Conservation (phyloP, 2,113 vertebrate species). For the Indicator indicator region DNA sequence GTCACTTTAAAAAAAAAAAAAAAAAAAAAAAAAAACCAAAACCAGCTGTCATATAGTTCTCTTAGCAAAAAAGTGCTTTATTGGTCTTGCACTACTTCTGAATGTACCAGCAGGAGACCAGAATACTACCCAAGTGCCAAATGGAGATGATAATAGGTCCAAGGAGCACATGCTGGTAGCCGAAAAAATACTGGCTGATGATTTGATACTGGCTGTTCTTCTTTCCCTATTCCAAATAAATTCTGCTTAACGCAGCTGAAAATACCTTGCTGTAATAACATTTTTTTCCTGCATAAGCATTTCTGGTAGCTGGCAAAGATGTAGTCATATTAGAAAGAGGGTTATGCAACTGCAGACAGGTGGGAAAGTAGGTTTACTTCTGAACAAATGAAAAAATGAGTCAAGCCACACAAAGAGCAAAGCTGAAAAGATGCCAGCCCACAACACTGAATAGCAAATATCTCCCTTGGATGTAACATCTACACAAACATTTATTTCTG, state of each 20-base stretch:
- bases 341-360: background rate
- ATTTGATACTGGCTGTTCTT: background rate
- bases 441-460: background rate
- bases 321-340: background rate
- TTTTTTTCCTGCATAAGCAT: background rate
- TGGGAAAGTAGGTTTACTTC: background rate
- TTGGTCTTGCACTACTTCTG: background rate
- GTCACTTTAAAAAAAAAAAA: background rate
- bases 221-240: background rate
- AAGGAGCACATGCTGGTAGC: background rate
- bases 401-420: background rate
- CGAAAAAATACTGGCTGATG: background rate
- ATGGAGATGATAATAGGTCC: background rate
- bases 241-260: conserved; percentile 25
- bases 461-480: background rate
- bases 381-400: background rate
- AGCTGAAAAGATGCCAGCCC: background rate
- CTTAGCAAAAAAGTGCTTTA: background rate
- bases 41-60: background rate
- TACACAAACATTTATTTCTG: background rate
- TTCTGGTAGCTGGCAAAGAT: background rate
- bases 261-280: background rate
- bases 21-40: no score
- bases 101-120: background rate
- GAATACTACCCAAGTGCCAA: background rate